A percentile compares a stretch with the other conserved stretches of the same genome.
Conservation (phyloP, 2,888 invertebrate species). For the Plebejus anna region DNA sequence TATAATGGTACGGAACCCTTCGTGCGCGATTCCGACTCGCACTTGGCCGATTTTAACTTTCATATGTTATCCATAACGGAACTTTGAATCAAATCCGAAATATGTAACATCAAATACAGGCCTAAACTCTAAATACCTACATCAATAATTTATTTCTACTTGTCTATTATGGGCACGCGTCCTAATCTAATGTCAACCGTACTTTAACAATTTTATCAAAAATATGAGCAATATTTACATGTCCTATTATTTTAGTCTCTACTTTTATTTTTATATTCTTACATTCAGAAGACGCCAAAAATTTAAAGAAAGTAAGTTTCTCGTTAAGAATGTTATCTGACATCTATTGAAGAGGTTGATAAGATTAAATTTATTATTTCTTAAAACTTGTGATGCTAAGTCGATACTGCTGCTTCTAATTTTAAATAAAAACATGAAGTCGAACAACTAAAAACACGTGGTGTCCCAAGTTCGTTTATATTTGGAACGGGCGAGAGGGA, state of each 20-base stretch:
- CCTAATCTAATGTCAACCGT: too few relatives aligned
- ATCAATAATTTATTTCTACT: not conserved
- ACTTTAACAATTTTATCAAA: not conserved
- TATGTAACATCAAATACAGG: not conserved
- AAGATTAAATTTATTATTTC: not conserved
- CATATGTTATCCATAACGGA: slow-evolving; percentile 38
- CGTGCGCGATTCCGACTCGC: too few relatives aligned
- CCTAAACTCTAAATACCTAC: not conserved
- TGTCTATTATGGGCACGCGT: too few relatives aligned
- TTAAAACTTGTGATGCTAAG: not conserved
- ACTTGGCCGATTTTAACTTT: slow-evolving; percentile 33
- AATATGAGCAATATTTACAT: not conserved
- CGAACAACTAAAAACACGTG: slow-evolving; percentile 70
- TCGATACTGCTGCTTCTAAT: not conserved
- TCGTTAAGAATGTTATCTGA: not conserved
- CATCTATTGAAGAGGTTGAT: not conserved
- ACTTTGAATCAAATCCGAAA: slow-evolving; percentile 28
- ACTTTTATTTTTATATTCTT: not conserved
- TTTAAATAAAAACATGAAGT: not conserved
- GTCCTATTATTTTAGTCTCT: not conserved
- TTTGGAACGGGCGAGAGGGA: slow-evolving; percentile 59
- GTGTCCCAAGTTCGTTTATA: slow-evolving; percentile 67
- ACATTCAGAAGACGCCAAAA: too few relatives aligned
- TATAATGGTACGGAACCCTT: too few relatives aligned
- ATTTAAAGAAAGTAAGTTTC: not conserved